Base-by-base conservation (phyloP, 1,140 invertebrate genomes). In the Neodiprion fabricii region DNA sequence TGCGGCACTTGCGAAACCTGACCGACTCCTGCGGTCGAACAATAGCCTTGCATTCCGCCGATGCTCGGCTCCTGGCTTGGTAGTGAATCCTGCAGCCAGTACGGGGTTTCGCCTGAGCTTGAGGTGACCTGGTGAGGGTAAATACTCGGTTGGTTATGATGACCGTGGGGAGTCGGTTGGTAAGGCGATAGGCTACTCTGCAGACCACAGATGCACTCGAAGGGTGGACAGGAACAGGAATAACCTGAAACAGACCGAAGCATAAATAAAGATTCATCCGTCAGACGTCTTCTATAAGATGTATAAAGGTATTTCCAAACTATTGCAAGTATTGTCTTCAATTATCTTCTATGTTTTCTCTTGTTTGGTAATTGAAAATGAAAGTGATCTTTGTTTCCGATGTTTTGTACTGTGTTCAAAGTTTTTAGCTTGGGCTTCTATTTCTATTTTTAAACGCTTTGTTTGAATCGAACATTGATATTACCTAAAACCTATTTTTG, bases 141-240 rank as follows among this genome's bases (percentile, higher is more conserved):
- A 40, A 40, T 40, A 40, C 28, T 40, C 11, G 82, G 73, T 5
- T 69, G 61, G 0, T 77, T 75, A n/a, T 12, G 72, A 50, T 82
- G 85, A 49, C 79, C 86, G 73, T 80, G 85, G 70, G 85, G 82
- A 14, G 79, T 9, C 14, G 81, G 77, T 68, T 89, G 85, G 67
- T 88, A 87, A 0, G 84, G 21, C 1, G 82, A 76, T 1, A 81
- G 73, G 67, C 76, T 70, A 49, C 17, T 83, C 77, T 83, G 84
- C 47, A 81, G 80, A 7, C 79, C 83, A 78, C 91, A 92, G 40
- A 91, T 86, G 74, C 91, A 93, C 77, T 93, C 91, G 80, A 92
- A 93, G 0, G 92, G 91, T 1, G 91, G 89, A 81, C 92, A 93
- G 28, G 91, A 92, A 80, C 92, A 93, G 1, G 90, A 90, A 75